Evolutionary conservation across 1,140 invertebrate genomes (phyloP).

Genomic region (Belonocnema kinseyi): DNA sequence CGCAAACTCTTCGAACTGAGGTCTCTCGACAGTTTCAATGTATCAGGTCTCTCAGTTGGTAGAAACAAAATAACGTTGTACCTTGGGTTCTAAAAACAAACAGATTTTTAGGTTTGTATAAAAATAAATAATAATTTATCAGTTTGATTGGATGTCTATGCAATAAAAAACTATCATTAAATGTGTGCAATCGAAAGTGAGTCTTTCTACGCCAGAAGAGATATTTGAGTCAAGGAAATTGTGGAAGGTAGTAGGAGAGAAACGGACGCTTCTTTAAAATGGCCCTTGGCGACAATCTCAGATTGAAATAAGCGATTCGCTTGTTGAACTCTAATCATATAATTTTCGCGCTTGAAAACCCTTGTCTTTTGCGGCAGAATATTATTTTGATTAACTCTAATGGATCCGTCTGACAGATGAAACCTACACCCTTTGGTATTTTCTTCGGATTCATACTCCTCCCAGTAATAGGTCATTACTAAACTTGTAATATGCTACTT

Average conservation of each 20-base stretch:
- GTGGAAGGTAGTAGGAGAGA: neutral
- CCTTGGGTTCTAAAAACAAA: slow-evolving; percentile 73
- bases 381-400: slow-evolving; percentile 4
- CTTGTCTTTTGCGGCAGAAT: slow-evolving; percentile 11
- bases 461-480: too few species aligned
- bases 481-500: too few species aligned
- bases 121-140: neutral
- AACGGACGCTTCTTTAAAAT: slow-evolving; percentile 1
- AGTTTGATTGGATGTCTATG: neutral
- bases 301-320: slow-evolving; percentile 2
- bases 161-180: neutral
- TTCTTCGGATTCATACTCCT: too few species aligned
- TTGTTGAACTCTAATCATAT: slow-evolving; percentile 12
- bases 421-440: too few species aligned
- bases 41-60: slow-evolving; percentile 70
- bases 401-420: neutral
- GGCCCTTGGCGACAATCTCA: slow-evolving; percentile 10
- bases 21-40: slow-evolving; percentile 67
- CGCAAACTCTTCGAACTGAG: slow-evolving; percentile 76
- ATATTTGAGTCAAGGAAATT: neutral
- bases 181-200: neutral
- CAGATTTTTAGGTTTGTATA: neutral
- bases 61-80: slow-evolving; percentile 75
- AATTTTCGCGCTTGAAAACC: slow-evolving; percentile 13
- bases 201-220: neutral